Evolutionary conservation across 1,140 invertebrate genomes (phyloP).

Genomic region (Helicoverpa zea): DNA sequence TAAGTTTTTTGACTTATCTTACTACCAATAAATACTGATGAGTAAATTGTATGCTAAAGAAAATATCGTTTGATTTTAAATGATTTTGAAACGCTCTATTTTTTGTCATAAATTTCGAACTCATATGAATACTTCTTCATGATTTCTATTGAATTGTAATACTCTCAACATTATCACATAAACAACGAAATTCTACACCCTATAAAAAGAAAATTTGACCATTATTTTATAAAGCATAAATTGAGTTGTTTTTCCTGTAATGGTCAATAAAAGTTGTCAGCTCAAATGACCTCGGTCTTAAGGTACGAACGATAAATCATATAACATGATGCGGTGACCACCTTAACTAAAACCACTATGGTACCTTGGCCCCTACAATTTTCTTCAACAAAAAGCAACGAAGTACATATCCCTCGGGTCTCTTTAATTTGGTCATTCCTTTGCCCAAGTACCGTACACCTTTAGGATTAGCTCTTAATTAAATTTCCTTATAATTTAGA

Average conservation of each 20-base stretch:
- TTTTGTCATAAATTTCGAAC: neutral
- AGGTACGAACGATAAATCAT: slow-evolving; percentile 63
- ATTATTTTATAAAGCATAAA: slow-evolving; percentile 46
- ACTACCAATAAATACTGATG: too few species aligned
- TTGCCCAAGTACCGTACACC: slow-evolving; percentile 38
- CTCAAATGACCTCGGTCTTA: slow-evolving; percentile 59
- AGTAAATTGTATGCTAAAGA: too few species aligned
- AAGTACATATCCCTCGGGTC: slow-evolving; percentile 24
- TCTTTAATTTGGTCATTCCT: slow-evolving; percentile 22
- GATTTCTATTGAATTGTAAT: neutral
- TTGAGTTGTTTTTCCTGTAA: slow-evolving; percentile 52
- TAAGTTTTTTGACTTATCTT: too few species aligned
- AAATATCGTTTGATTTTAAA: too few species aligned
- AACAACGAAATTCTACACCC: neutral
- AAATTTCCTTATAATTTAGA: slow-evolving; percentile 62
- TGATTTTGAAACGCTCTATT: too few species aligned
- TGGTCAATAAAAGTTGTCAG: slow-evolving; percentile 66
- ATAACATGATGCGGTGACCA: slow-evolving; percentile 47
- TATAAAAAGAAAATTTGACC: neutral
- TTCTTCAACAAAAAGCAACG: neutral
- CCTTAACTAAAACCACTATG: slow-evolving; percentile 22
- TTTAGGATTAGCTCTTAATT: slow-evolving; percentile 62
- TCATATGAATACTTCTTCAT: neutral
- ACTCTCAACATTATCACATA: neutral
- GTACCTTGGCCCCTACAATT: slow-evolving; percentile 8